Evolutionary conservation across 92 coral and sea anemone genomes (phyloP), one percentile per base, ranked within the genome.

Genomic region (Anthopleura xanthogrammica): DNA sequence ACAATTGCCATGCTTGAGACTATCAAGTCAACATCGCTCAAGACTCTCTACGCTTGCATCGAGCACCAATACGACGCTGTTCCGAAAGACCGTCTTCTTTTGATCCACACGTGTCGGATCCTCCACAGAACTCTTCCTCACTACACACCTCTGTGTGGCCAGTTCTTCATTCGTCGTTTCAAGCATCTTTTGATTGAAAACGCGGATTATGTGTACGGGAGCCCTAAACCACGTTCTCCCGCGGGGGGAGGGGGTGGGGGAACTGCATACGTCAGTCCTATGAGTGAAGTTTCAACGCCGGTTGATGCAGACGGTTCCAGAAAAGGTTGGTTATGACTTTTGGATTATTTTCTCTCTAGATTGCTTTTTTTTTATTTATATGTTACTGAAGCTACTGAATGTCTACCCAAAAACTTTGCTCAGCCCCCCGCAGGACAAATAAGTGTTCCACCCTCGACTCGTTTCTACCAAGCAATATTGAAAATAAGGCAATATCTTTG

Each of bases 61-160:
- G 94, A 92, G 66, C 94, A 93, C 60, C 99, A 96, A 77, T 96
- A 94, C 82, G 99, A 96, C 68, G 94, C 92, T 4, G 95, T 88
- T 1, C 99, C 99, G 1, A 71, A 87, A 12, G 99, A 96, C 78
- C 91, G 99, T 23, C 95, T 96, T 16, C 89, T 96, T 19, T 87
- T 96, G 78, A 96, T 96, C 43, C 99, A 96, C 91, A 96, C 99
- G 12, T 94, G 98, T 66, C 91, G 99, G 60, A 86, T 95, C 54
- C 88, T 95, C 42, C 98, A 95, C 83, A 89, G 94, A 22, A 86
- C 89, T n/a, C 81, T 95, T 43, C 97, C 98, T 46, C 97, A 91
- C 89, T 91, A 91, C 79, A 96, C 98, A 22, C 99, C 99, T 68
- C 91, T 96, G 36, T 92, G 98, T 85, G 99, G 99, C 16, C 91